Conservation (phyloP, 2,888 invertebrate species). For the Heteromurus nitidus region DNA sequence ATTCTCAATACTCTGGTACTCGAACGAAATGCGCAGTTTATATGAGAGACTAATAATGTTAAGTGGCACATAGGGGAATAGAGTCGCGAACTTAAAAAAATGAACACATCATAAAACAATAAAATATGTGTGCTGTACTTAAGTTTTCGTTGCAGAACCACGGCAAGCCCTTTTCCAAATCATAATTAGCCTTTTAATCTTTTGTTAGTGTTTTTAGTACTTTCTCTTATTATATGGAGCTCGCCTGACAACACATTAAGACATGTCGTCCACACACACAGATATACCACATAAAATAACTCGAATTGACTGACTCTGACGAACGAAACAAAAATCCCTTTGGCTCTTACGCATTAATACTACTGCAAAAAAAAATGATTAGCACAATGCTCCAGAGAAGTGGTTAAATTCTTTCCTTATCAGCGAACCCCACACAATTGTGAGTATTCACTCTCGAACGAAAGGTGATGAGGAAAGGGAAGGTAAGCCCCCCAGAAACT, state of each 20-base stretch:
- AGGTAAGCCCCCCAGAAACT: background rate
- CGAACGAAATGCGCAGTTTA: no score
- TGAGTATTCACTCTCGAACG: background rate
- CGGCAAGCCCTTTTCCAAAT: no score
- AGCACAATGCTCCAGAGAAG: constrained; percentile 55
- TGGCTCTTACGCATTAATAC: constrained; percentile 3
- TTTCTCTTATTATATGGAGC: background rate
- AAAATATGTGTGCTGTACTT: background rate
- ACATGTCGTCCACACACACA: background rate
- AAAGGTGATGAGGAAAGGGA: background rate
- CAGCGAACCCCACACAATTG: background rate
- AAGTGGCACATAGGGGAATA: constrained; percentile 3
- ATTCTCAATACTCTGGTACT: no score
- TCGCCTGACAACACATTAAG: background rate
- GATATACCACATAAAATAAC: background rate
- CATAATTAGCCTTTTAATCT: constrained; percentile 1
- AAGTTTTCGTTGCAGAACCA: background rate
- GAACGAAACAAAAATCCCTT: background rate
- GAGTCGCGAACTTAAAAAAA: background rate
- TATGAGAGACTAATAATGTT: no score
- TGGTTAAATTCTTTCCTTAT: constrained; percentile 56
- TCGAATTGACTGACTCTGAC: constrained; percentile 1
- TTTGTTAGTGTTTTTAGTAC: background rate
- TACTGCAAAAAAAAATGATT: constrained; percentile 13
- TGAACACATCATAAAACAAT: constrained; percentile 21